These are phyloP conservation scores for Forbesichthys papilliferus DNA, from an alignment of 2,113 vertebrate species.

Conservation along the genomic window DNA sequence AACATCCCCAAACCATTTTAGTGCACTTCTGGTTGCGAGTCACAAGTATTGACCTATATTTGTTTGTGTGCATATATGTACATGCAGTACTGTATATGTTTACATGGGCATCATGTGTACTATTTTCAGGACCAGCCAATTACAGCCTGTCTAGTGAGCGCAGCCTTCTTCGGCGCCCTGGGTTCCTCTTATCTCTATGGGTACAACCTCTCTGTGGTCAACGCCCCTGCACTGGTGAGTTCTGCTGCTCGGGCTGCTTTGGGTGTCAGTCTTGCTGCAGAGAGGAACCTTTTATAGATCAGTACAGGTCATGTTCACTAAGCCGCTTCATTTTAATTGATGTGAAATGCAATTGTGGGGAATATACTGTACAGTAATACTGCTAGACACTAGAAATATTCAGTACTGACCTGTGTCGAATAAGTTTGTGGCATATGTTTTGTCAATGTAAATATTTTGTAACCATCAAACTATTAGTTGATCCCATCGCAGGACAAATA, in stretches of 20 bases:
- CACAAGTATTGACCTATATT: background rate
- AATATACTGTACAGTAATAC: too few relatives aligned
- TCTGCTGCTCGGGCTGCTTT: background rate
- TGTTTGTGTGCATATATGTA: background rate
- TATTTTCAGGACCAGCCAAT: constrained; percentile 65
- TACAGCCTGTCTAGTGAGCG: constrained; percentile 78
- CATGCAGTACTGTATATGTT: background rate
- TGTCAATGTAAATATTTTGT: too few relatives aligned
- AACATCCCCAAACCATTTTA: background rate
- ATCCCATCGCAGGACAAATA: background rate
- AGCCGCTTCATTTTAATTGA: background rate
- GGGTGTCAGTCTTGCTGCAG: background rate
- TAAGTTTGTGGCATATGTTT: too few relatives aligned
- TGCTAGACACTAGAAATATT: background rate
- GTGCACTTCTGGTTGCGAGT: background rate
- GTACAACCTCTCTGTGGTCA: constrained; percentile 90
- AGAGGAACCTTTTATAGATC: constrained; percentile 5
- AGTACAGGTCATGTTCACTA: constrained; percentile 16
- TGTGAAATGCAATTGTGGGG: too few relatives aligned
- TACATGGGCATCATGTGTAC: constrained; percentile 30
- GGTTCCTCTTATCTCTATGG: constrained; percentile 91
- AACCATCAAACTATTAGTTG: too few relatives aligned
- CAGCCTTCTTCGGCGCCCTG: constrained; percentile 83
- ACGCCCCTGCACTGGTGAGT: constrained; percentile 86
- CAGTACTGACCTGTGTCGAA: too few relatives aligned